A percentile compares a stretch with the other conserved stretches of the same genome.
phyloP scores from a whole-genome alignment of 2,888 invertebrate species.

The Acrocyrtus sp. region DNA sequence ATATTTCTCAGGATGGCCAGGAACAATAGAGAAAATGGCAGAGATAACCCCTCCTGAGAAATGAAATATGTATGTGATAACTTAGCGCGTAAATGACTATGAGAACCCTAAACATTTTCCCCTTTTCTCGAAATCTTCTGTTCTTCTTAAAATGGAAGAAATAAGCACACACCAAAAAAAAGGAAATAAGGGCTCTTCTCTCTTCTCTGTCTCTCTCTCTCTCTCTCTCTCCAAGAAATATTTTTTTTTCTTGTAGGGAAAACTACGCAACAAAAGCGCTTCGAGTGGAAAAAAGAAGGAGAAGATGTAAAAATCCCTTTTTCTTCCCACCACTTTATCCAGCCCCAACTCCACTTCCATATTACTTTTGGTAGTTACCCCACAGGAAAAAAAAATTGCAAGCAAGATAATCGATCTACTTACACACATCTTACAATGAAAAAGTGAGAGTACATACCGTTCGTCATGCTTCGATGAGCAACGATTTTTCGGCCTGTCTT shows the following conservation, averaged over 20 bases:
- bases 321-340: too few species aligned
- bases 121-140: background rate
- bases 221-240: background rate
- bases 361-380: background rate
- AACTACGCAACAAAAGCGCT: too few species aligned
- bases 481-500: conserved; percentile 25
- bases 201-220: too few species aligned
- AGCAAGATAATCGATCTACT: conserved; percentile 32
- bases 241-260: background rate
- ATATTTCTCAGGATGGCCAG: background rate
- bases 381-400: conserved; percentile 14
- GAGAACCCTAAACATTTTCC: background rate
- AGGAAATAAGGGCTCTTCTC: background rate
- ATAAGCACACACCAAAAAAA: background rate
- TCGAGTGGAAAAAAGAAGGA: too few species aligned
- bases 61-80: background rate
- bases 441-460: conserved; percentile 38
- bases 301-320: too few species aligned
- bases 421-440: conserved; percentile 21
- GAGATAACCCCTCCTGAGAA: background rate
- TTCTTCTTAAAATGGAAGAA: background rate
- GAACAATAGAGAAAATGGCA: background rate
- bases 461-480: conserved; percentile 46
- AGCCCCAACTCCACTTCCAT: background rate
- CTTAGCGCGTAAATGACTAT: background rate